Evolutionary conservation across 2,797 vertebrate genomes (phyloP), one percentile per base, ranked within the genome.

Genomic region (Novumbra hubbsi): DNA sequence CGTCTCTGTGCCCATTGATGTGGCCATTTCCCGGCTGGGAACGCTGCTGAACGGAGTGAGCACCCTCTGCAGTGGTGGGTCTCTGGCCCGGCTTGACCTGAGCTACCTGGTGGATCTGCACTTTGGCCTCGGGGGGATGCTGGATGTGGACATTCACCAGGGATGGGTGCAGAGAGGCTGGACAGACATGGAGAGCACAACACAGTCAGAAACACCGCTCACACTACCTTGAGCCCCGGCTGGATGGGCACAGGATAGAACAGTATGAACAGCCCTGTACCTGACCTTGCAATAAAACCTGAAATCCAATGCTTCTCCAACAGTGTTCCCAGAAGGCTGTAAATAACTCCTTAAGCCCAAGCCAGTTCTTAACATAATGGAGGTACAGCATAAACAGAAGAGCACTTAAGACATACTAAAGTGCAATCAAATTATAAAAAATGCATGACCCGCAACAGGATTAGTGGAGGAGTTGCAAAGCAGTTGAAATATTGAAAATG

Each of bases 31-130:
- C 89, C 38, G 91, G 90, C 82, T 91, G 93, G 24, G 92, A 92
- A 19, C 91, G 90, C 71, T 95, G 93, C 83, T 94, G 93, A 45
- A 94, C 93, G 17, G 94, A 94, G 86, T 92, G 94, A 70, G 89
- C 92, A 3, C 91, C 92, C 15, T 93, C 93, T 0, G 95, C 91
- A 81, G 91, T 86, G 0, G 91, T 90, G 70, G 68, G 79, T 63
- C 82, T 86, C 75, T 90, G 90, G 1, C 94, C 94, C 0, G 88
- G 92, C 70, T 93, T 93, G 71, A 98, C 96, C 66, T 95, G 92
- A 21, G 97, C 96, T 76, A 98, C 97, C 88, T 98, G 97, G 84
- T 98, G 97, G 83, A 98, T 87, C 83, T 96, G 95, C 80, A 98
- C 95, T 0, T 94, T 94, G 0, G 96, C 95, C 82, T 97, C 96